Evolutionary conservation across 2,113 vertebrate genomes (phyloP).

Genomic region (Oriolus oriolus): DNA sequence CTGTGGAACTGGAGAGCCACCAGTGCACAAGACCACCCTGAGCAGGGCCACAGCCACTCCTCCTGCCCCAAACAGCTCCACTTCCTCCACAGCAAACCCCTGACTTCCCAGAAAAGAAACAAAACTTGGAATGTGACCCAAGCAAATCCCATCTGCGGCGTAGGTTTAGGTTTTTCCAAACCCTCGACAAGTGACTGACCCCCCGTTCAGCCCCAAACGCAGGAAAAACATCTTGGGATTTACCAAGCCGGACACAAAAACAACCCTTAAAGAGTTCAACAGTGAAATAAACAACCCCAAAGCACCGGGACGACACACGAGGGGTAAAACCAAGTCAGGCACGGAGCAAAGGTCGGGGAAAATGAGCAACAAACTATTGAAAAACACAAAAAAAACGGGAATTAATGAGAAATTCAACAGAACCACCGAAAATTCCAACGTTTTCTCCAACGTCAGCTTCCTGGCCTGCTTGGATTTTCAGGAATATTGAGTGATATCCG

Average conservation of each 20-base stretch:
- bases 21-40: neutral
- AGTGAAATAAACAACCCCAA: neutral
- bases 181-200: neutral
- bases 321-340: neutral
- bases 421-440: neutral
- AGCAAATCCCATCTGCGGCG: neutral
- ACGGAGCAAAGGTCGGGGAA: neutral
- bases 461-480: neutral
- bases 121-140: neutral
- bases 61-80: neutral
- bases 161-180: neutral
- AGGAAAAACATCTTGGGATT: neutral
- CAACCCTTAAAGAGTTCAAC: neutral
- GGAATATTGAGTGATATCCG: neutral
- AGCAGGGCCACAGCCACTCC: fast-evolving
- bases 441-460: neutral
- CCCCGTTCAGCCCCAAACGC: neutral
- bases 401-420: fast-evolving
- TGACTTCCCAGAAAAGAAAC: neutral
- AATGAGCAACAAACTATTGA: neutral
- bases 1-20: neutral
- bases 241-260: neutral
- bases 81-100: neutral
- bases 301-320: fast-evolving
- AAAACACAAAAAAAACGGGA: neutral